Evolutionary conservation across 2,797 vertebrate species (phyloP), one percentile per base, ranked within the genome.

Genomic region (Platyrinchus mystaceus): DNA sequence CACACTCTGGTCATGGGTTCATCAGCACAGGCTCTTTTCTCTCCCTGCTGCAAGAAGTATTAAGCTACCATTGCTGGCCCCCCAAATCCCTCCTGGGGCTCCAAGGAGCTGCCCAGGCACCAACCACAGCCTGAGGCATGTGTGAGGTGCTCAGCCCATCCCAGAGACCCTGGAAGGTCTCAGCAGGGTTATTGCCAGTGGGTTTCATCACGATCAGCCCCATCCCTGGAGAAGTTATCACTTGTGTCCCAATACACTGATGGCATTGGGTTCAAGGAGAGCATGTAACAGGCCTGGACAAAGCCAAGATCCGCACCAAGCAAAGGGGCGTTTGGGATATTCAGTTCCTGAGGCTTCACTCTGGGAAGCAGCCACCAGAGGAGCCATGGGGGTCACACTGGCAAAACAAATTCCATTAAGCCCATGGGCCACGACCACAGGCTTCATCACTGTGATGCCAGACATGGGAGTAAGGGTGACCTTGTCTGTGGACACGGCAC

Each of bases 1-100:
- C 7, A 2, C 0, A 2, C 49, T 36, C 28, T 0, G 0, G 41
- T 28, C 6, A 2, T 0, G 2, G 22, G 16, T 17, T 9, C n/a
- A 27, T 10, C 15, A 56, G 39, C 9, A 1, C 11, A 13, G 39
- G 26, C 32, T 74, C 21, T 14, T 44, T 55, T 55, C 43, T 11
- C 12, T 67, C 30, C 6, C 50, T 17, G n/a, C 8, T 60, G 16
- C 23, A 36, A 50, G 37, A 14, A 59, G 21, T 18, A n/a, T 44
- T 60, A 37, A 67, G 30, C 15, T 62, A 23, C 46, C 23, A 4
- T 2, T 84, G 24, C 30, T 44, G 26, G 27, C n/a, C 7, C 32
- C 56, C 24, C 10, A 39, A 27, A 7, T 21, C 46, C 6, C 28
- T 77, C 67, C 4, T 3, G 22, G 41, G 28, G 43, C 17, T 60